Base-by-base conservation (phyloP, 2,113 vertebrate species). In the Lathamus discolor region DNA sequence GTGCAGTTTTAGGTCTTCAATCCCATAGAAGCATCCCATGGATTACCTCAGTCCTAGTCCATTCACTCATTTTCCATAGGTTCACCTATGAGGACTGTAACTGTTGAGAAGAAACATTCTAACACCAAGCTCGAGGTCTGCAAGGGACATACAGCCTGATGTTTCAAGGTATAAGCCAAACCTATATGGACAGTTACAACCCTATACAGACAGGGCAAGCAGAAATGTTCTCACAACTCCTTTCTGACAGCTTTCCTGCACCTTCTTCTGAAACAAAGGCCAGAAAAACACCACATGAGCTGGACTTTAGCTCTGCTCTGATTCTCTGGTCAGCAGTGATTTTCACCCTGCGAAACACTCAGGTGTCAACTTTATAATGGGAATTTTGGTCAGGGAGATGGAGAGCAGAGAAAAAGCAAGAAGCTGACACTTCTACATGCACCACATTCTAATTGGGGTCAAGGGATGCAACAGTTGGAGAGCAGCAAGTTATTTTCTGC, bases 361-460 rank as follows among this genome's bases (percentile, higher is more conserved):
- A 90, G 88, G 78, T 95, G 94, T 97, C 96, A 96, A 95, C 96
- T 97, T 68, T 91, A 44, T 96, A 95, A 95, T 92, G 63, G 84
- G 88, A 95, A 93, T 96, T 93, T 97, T 67, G 92, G 88, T 96
- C 83, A 82, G 75, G 72, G 25, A 74, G 68, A 89, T 9, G 7
- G n/a, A 44, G 85, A 91, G 37, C 0, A 0, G 62, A 87, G 83
- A 80, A 63, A 43, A 83, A 80, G 86, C 81, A 70, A 81, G 70
- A 48, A 95, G 82, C 88, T 92, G 79, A 68, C 93, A 77, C 72
- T 92, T 98, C 84, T 78, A 63, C 94, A 96, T 95, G 95, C 95
- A 88, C 79, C 81, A 95, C 89, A 95, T 97, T 94, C 96, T 97
- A 97, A 98, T 76, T 97, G 96, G 93, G 97, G 94, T 97, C 95